Evolutionary conservation across 2,888 invertebrate species (phyloP), one percentile per base, ranked within the genome.

Genomic region (Caenorhabditis doughertyi): DNA sequence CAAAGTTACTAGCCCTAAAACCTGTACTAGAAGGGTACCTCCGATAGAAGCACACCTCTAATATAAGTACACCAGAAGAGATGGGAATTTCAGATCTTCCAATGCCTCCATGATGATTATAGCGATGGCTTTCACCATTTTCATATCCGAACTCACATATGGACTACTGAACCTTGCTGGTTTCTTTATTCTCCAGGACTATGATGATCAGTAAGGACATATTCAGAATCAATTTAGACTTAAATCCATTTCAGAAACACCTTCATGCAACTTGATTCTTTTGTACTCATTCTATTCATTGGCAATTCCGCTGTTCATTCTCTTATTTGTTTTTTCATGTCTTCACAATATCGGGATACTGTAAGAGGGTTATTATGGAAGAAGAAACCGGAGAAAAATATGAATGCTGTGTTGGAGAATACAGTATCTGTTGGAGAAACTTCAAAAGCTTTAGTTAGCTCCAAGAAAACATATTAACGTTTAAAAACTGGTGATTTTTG

Each of bases 321-420:
- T 1, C 7, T 67, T 13, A n/a, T 53, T 7, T 67, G 65, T 21
- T 51, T 67, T n/a, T 21, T 16, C 16, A 51, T 67, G 65, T 67
- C 65, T 16, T 49, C 65, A n/a, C 65, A 51, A 16, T 67, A 51
- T 21, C 13, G 64, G 13, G 23, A 29, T 21, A 39, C 58, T 2
- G n/a, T n/a, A n/a, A n/a, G n/a, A n/a, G n/a, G n/a, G n/a, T n/a
- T n/a, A n/a, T n/a, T 35, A 9, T 35, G 9, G 35, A 35, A 35
- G 35, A 9, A 35, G 9, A 35, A 35, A 35, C 35, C 5, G 9
- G 35, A 35, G 35, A 9, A 35, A 9, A 35, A 35, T 35, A n/a
- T n/a, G n/a, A 7, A 7, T 35, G 5, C 9, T 35, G 35, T 7
- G 35, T 5, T 35, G 5, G 35, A 35, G 9, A 35, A 35, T 9